These are phyloP conservation scores for Athalia cordata DNA, from an alignment of 2,888 invertebrate genomes.

Conservation along the genomic window DNA sequence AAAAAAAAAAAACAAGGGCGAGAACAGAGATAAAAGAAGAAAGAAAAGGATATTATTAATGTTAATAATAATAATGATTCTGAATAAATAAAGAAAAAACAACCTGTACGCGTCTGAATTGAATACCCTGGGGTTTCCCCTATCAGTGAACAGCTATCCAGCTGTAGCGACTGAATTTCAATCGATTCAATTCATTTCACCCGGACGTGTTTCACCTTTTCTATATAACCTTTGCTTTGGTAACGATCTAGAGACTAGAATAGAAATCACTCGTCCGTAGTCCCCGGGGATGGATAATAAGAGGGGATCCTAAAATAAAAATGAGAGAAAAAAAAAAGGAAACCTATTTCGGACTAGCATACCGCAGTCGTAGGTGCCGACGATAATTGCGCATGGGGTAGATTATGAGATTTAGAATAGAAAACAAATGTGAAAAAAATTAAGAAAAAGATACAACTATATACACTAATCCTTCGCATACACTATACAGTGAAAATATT, in stretches of 20 bases:
- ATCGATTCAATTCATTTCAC: slow-evolving; percentile 43
- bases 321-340: neutral
- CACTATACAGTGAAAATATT: neutral
- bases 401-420: too few relatives aligned
- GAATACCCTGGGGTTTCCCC: slow-evolving; percentile 41
- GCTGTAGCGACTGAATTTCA: slow-evolving; percentile 35
- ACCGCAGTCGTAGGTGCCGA: too few relatives aligned
- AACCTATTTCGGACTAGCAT: neutral
- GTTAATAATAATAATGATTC: too few relatives aligned
- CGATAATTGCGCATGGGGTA: too few relatives aligned
- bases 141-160: slow-evolving; percentile 39
- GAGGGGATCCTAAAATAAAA: slow-evolving; percentile 10
- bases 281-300: slow-evolving; percentile 22
- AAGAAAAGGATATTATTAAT: slow-evolving; percentile 19
- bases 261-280: slow-evolving; percentile 39
- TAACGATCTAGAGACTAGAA: slow-evolving; percentile 44
- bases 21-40: neutral
- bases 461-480: neutral
- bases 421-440: neutral
- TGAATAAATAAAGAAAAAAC: neutral
- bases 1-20: neutral
- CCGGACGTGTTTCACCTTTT: slow-evolving; percentile 44
- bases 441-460: neutral
- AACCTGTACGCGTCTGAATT: slow-evolving; percentile 23
- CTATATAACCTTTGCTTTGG: slow-evolving; percentile 35